Evolutionary conservation across 2,113 vertebrate genomes (phyloP), one percentile per base, ranked within the genome.

Genomic region (Atrichornis clamosus): DNA sequence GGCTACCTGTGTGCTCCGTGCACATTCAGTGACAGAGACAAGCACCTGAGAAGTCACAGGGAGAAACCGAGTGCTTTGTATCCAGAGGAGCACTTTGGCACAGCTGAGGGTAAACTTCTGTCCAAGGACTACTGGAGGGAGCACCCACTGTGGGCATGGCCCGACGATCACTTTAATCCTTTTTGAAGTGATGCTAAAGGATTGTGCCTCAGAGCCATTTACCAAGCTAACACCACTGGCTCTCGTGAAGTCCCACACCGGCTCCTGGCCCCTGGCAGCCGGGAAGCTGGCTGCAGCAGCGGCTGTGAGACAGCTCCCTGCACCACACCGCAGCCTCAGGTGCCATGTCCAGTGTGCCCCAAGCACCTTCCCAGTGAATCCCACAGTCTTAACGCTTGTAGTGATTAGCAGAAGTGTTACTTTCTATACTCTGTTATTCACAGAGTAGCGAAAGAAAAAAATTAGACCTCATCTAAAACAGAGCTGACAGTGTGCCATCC

Each of bases 211-310:
- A 21, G 46, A 73, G n/a, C 53, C 49, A 9, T 26, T 50, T 26
- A n/a, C 1, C 0, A 2, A 17, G 47, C 16, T 11, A 24, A 14
- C 3, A 18, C 12, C 7, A 0, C 35, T 5, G 2, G 67, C 52
- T 52, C 10, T 0, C 1, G 1, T 7, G 1, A 53, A 42, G 23
- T 10, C n/a, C 28, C 41, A 9, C 2, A 1, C 2, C 0, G 0
- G 13, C 4, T 50, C 32, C 46, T 5, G 15, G 53, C 3, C 41
- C 39, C 6, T 6, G 15, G 1, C 2, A 60, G 15, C 13, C 12
- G 0, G 0, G 39, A 35, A 19, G 12, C 11, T 4, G 5, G 41
- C 50, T 42, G 55, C 35, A 42, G 50, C 13, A 0, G 28, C 2
- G 17, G 16, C 32, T 60, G n/a, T 2, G 4, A 55, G 8, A 15